Evolutionary conservation across 2,888 invertebrate species (phyloP).

Genomic region (Athripsodes cinereus): DNA sequence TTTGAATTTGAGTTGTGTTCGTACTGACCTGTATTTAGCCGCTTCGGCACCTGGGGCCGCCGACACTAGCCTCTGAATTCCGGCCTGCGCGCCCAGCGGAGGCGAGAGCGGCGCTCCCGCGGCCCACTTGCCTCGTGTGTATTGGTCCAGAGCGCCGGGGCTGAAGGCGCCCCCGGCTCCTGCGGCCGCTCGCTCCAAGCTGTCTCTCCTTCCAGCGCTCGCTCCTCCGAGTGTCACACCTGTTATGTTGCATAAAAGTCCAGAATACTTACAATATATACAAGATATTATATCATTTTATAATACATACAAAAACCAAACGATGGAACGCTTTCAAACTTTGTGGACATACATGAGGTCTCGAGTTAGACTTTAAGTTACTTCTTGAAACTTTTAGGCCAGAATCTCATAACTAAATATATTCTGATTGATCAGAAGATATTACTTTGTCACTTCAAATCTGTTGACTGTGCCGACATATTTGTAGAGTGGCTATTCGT

Average conservation of each 20-base stretch:
- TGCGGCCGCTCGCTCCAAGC: conserved; percentile 45
- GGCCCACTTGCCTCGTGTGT: conserved; percentile 34
- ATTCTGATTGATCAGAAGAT: too few relatives aligned
- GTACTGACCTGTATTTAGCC: conserved; percentile 60
- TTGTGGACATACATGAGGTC: too few relatives aligned
- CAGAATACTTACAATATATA: conserved; percentile 8
- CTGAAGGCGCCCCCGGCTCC: conserved; percentile 37
- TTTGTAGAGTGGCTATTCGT: too few relatives aligned
- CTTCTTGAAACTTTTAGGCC: too few relatives aligned
- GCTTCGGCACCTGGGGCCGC: conserved; percentile 89
- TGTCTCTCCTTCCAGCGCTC: conserved; percentile 45
- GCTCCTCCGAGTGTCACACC: conserved; percentile 31
- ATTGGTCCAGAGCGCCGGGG: conserved; percentile 46
- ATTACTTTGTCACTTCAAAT: too few relatives aligned
- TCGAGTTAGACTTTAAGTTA: too few relatives aligned
- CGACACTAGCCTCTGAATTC: conserved; percentile 51
- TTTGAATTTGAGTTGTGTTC: too few relatives aligned
- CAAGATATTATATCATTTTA: neutral
- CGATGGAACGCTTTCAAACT: neutral
- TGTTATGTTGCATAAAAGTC: conserved; percentile 36
- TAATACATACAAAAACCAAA: conserved; percentile 8
- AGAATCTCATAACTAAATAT: too few relatives aligned
- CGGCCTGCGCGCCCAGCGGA: conserved; percentile 61
- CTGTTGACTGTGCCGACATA: too few relatives aligned
- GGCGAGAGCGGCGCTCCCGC: conserved; percentile 58